Evolutionary conservation across 2,888 invertebrate species (phyloP).

Genomic region (Cheilosia soror): DNA sequence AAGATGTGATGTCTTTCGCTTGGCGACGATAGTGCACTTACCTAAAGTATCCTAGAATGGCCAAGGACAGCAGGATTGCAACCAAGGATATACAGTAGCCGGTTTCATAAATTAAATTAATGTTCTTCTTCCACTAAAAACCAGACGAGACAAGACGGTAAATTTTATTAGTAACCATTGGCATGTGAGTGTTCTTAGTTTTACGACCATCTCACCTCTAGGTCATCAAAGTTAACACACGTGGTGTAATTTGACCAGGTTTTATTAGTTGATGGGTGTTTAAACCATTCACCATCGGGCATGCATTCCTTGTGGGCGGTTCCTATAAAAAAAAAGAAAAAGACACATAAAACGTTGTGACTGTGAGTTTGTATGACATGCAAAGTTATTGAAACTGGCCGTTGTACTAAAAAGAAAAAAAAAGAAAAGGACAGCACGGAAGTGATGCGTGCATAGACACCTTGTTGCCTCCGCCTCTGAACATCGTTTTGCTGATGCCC

Average conservation of each 20-base stretch:
- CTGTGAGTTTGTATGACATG: constrained; percentile 15
- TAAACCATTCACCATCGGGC: constrained; percentile 92
- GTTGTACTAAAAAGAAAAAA: neutral
- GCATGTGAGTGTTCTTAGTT: constrained; percentile 11
- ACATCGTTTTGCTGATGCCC: constrained; percentile 26
- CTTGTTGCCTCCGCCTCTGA: neutral
- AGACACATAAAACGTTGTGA: constrained; percentile 16
- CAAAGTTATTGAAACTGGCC: neutral
- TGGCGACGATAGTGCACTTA: constrained; percentile 84
- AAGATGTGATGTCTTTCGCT: constrained; percentile 72
- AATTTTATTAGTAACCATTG: constrained; percentile 1
- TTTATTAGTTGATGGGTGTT: constrained; percentile 89
- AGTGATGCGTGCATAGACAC: neutral
- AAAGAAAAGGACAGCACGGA: constrained; percentile 7
- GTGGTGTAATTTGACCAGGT: constrained; percentile 97
- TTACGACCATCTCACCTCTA: constrained; percentile 85
- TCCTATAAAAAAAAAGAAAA: constrained; percentile 85
- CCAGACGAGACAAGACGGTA: constrained; percentile 30
- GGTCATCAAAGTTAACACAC: constrained; percentile 90
- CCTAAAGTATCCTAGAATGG: constrained; percentile 94
- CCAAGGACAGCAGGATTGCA: constrained; percentile 92
- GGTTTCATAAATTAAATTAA: constrained; percentile 91
- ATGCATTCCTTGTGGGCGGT: constrained; percentile 93
- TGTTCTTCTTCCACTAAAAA: constrained; percentile 88
- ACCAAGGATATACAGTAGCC: constrained; percentile 95